Evolutionary conservation across 2,888 invertebrate genomes (phyloP), one percentile per base, ranked within the genome.

Genomic region (Caenorhabditis sp.): DNA sequence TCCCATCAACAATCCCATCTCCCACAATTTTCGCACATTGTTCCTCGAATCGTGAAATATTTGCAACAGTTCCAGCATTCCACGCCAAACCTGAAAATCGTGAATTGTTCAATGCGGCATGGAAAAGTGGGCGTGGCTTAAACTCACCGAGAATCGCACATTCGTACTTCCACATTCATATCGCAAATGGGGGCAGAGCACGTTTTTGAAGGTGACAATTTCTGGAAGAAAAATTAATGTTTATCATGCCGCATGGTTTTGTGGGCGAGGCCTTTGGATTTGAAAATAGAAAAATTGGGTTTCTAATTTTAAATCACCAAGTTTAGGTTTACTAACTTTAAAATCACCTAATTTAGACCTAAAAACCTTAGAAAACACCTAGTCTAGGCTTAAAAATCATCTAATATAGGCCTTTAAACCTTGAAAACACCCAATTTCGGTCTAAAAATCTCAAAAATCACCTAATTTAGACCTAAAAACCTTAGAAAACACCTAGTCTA

Each of bases 11-110:
- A 80, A 67, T 21, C 77, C 78, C 73, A 77, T 78, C 58, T 85
- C 83, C 83, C 83, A 84, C 50, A 83, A 59, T 52, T 83, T 78
- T 1, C 80, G 67, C 12, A 85, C 84, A 43, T 85, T 86, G 63
- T 84, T 85, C 21, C 83, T 59, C 1, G 76, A 61, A 59, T 80
- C 81, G 43, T 84, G 85, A 78, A 87, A 87, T 38, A 87, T 79
- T 64, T 87, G 87, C n/a, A 86, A 78, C 50, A 87, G 76, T 57
- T 87, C 87, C 57, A 87, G 76, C 86, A 87, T 84, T 71, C 83
- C 85, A 21, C 85, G 76, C 84, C 84, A 86, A 1, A 87, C 43
- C 43, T 43, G 43, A 2, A 43, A 43, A 17, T 36, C 10, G 36
- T 5, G 36, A 36, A 36, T 36, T 36, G 36, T 36, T 36, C n/a